These are phyloP conservation scores for Metopolophium dirhodum DNA, from an alignment of 1,140 invertebrate species.

Conservation along the genomic window DNA sequence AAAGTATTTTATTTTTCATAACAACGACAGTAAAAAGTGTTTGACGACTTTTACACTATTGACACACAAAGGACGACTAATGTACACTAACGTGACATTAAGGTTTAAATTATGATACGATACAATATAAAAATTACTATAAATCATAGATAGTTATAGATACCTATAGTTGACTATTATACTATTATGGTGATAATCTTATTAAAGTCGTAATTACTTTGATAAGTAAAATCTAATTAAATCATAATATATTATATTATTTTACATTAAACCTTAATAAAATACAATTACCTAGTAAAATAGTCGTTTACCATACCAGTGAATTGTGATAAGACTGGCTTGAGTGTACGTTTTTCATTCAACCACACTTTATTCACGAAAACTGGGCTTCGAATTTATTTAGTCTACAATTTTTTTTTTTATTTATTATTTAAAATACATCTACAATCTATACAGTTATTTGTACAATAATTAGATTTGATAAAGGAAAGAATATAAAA, in stretches of 20 bases:
- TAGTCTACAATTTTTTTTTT: no score
- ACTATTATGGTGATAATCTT: neutral
- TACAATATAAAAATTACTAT: neutral
- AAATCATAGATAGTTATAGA: neutral
- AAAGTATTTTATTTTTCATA: neutral
- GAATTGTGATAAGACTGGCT: neutral
- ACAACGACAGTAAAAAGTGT: neutral
- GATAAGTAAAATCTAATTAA: neutral
- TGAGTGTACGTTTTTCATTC: neutral
- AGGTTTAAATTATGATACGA: neutral
- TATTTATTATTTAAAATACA: no score
- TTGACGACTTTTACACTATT: no score
- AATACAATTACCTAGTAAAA: neutral
- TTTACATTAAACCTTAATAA: neutral
- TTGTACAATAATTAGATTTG: no score
- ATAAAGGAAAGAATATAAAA: no score
- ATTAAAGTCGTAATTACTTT: neutral
- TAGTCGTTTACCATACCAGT: neutral
- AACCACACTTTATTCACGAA: neutral
- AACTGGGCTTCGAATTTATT: neutral
- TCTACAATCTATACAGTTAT: no score
- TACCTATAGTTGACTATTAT: neutral
- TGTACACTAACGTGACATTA: neutral
- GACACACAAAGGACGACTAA: neutral
- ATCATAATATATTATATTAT: neutral